These are phyloP conservation scores for Hormiphora californensis DNA, from an alignment of 37 sponge, comb jelly and placozoan species.

Conservation along the genomic window DNA sequence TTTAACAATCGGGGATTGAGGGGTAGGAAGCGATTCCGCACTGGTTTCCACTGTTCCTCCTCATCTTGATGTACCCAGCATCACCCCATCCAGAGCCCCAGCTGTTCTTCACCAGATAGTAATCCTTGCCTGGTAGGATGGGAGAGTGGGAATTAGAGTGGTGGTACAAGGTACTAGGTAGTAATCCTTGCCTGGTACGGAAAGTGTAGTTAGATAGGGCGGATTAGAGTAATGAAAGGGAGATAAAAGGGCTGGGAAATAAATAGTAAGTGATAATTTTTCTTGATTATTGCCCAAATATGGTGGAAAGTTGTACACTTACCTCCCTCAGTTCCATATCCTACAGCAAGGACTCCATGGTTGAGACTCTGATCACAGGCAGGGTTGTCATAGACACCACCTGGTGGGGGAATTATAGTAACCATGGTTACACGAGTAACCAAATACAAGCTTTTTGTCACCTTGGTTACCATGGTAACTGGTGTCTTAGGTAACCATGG, in stretches of 20 bases:
- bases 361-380: slow-evolving; percentile 1
- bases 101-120: slow-evolving; percentile 53
- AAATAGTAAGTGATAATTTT: not conserved
- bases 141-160: not conserved
- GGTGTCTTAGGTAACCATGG: not conserved
- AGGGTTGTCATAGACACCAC: slow-evolving; percentile 31
- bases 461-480: too few species aligned
- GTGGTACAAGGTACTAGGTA: not conserved
- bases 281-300: not conserved
- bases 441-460: not conserved
- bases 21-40: slow-evolving; percentile 43
- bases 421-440: not conserved
- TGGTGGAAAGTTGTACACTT: not conserved
- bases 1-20: slow-evolving; percentile 39
- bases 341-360: slow-evolving; percentile 27
- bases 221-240: too few species aligned
- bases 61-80: slow-evolving; percentile 51
- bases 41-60: slow-evolving; percentile 30
- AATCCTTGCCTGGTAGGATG: slow-evolving; percentile 37
- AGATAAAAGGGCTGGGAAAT: not conserved
- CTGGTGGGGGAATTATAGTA: not conserved
- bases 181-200: not conserved
- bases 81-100: slow-evolving; percentile 22
- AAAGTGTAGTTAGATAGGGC: too few species aligned
- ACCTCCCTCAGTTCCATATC: slow-evolving; percentile 25